Evolutionary conservation across 2,888 invertebrate species (phyloP), one percentile per base, ranked within the genome.

Genomic region (Aleiodes alternator): DNA sequence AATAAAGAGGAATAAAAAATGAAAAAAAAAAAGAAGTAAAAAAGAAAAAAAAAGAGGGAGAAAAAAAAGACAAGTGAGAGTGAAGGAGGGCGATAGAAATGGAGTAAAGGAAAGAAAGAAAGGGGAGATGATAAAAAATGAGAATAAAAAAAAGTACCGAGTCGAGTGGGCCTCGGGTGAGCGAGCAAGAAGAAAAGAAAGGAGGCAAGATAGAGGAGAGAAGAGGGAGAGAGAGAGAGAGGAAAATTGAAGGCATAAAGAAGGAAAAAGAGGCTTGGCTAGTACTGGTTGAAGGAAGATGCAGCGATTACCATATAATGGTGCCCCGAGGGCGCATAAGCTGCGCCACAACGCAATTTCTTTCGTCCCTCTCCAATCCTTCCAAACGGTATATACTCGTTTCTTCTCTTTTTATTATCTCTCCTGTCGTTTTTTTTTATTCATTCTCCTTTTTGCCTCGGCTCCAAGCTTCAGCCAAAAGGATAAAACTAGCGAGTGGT

Each of bases 291-390:
- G 79, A 82, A 84, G 79, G 81, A 82, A 86, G 87, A 87, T 84
- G 83, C 84, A 82, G 80, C 87, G 87, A 89, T 89, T 89, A 89
- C 87, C 88, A 89, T 89, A 89, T 89, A 89, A 89, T 89, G 86
- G 89, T 88, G 85, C 87, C 89, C 87, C 79, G 85, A 87, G 88
- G 89, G 88, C 85, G 84, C 87, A 85, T 87, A 87, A 88, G 88
- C 87, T 87, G 84, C 85, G 84, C 87, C 86, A 86, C 88, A 85
- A 86, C 88, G 87, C 86, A 85, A 87, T 88, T 88, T 84, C 86
- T 87, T 51, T 86, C 86, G 86, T 87, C 87, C 85, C 86, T 88
- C 86, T 88, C 84, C 85, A 86, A 83, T 86, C 83, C 84, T 85
- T 84, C 81, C 73, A 75, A 86, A 85, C 86, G 84, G 84, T 83